Conservation (phyloP, 2,113 vertebrate genomes). For the Condylura cristata region DNA sequence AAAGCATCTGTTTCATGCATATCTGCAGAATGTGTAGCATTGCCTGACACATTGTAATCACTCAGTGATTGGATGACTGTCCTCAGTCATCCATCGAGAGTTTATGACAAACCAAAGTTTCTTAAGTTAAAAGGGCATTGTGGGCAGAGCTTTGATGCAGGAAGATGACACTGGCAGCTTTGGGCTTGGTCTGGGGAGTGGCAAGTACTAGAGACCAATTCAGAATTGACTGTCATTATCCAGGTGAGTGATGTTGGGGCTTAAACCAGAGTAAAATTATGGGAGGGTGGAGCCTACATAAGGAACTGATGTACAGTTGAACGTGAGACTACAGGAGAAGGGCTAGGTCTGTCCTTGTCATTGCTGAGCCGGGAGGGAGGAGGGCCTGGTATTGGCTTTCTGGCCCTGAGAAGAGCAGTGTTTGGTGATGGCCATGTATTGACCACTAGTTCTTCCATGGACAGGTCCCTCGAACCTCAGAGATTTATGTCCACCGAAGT, state of each 20-base stretch:
- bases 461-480: conserved; percentile 95
- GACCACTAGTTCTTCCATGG: background rate
- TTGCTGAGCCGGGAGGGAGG: background rate
- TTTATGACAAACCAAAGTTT: background rate
- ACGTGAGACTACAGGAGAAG: background rate
- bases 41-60: background rate
- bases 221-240: background rate
- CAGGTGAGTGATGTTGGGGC: background rate
- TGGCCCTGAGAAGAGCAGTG: background rate
- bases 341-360: background rate
- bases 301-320: background rate
- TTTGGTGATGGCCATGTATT: background rate
- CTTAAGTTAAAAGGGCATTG: background rate
- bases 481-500: conserved; percentile 96
- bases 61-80: background rate
- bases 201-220: background rate
- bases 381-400: no score
- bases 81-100: background rate
- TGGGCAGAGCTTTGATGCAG: background rate
- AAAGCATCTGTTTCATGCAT: background rate
- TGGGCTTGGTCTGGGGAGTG: background rate
- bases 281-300: background rate
- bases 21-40: background rate
- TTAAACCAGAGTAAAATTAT: background rate
- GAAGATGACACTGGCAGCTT: background rate